Evolutionary conservation across 2,113 vertebrate species (phyloP), one percentile per base, ranked within the genome.

Genomic region (Tragelaphus imberbis): DNA sequence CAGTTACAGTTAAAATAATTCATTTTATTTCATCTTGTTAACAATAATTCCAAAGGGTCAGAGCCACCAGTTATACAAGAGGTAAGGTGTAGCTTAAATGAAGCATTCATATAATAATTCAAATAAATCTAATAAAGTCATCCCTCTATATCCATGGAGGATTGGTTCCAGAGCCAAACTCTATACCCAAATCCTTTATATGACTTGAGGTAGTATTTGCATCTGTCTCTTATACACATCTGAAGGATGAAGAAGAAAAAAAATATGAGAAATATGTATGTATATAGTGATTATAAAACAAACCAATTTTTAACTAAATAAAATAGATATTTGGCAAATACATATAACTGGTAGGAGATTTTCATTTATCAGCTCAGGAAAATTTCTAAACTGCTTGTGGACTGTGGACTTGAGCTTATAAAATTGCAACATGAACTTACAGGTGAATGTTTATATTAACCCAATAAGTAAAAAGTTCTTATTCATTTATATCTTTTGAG

Each of bases 1-100:
- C 77, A 95, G 94, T 97, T 98, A 98, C 93, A 97, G 95, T 87
- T 61, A 88, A 97, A 98, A 97, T 95, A 94, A 97, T 98, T 97
- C 85, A 87, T 98, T 98, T 98, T 97, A 97, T 98, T 97, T 98
- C 88, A 97, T 96, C 6, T 0, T 94, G 93, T 97, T 93, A 85
- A 93, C 91, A 98, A 63, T 94, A 85, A 98, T 98, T 96, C 81
- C 53, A 82, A 96, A 84, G 91, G 97, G n/a, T 97, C 86, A 97
- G 88, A 98, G 93, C 13, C 28, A 97, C 61, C 84, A 77, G 47
- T 98, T 98, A 95, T 96, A 92, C 88, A 98, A 98, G 88, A 97
- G 97, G 19, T 93, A 97, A 97, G 96, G 86, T 98, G 77, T 97
- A 97, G 84, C 84, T 98, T 96, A 98, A 98, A 97, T 96, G 0